Percentiles rank a stretch among this genome's conserved stretches.
These are phyloP conservation scores for Torymus tubicola DNA, from an alignment of 2,888 invertebrate species.

Conservation along the genomic window DNA sequence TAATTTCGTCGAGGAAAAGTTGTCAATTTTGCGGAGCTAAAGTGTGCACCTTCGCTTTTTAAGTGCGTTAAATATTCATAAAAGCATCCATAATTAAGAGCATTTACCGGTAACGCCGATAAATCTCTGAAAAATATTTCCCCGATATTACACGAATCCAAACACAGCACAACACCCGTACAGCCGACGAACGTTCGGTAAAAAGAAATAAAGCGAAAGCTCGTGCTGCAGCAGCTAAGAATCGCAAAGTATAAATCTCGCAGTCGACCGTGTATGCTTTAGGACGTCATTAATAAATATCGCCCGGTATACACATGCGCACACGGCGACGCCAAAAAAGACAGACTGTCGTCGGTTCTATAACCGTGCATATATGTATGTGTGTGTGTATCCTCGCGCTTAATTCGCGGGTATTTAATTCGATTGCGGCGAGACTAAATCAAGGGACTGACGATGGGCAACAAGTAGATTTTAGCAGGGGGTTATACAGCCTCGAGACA, in stretches of 20 bases:
- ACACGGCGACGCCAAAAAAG: slow-evolving; percentile 8
- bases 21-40: no score
- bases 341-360: slow-evolving; percentile 41
- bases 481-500: slow-evolving; percentile 75
- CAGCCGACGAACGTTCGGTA: neutral
- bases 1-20: no score
- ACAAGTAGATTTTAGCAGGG: slow-evolving; percentile 72
- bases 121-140: no score
- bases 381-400: neutral
- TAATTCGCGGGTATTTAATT: slow-evolving; percentile 66
- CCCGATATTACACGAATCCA: neutral
- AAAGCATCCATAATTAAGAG: neutral
- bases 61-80: neutral
- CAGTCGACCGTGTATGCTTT: slow-evolving; percentile 9
- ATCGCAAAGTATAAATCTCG: slow-evolving; percentile 33
- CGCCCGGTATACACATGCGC: no score
- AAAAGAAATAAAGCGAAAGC: neutral
- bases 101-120: neutral
- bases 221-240: neutral
- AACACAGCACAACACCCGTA: no score
- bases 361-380: neutral
- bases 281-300: slow-evolving; percentile 45
- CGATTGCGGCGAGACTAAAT: slow-evolving; percentile 73
- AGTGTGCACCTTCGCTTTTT: neutral
- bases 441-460: slow-evolving; percentile 72